phyloP scores from a whole-genome alignment of 1,140 invertebrate species.

The Mizuhopecten yessoensis region DNA sequence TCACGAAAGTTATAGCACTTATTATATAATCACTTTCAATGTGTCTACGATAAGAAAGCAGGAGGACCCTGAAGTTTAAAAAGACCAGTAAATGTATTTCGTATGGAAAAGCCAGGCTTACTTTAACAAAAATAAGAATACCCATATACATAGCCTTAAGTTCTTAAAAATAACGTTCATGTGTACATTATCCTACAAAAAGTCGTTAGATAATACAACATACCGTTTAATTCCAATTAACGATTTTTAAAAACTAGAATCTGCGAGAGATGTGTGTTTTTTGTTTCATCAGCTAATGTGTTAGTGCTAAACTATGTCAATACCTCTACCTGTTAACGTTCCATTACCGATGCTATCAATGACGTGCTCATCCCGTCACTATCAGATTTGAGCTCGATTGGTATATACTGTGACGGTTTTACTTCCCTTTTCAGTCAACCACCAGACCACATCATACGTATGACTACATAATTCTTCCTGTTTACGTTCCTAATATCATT shows the following conservation, averaged over 20 bases:
- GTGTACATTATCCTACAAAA: too few relatives aligned
- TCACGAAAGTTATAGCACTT: too few relatives aligned
- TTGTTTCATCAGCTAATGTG: not conserved
- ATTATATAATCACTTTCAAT: too few relatives aligned
- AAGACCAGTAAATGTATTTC: too few relatives aligned
- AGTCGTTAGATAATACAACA: not conserved
- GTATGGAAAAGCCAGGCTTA: too few relatives aligned
- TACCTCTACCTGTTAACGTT: not conserved
- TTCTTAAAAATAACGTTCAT: too few relatives aligned
- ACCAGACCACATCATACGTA: not conserved
- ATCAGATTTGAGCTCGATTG: not conserved
- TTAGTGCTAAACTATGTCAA: not conserved
- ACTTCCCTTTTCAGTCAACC: not conserved
- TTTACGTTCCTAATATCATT: too few relatives aligned
- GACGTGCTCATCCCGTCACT: not conserved
- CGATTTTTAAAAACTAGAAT: not conserved
- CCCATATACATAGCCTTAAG: too few relatives aligned
- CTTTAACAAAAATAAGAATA: too few relatives aligned
- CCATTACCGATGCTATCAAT: not conserved
- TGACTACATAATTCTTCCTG: not conserved
- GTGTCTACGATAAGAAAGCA: too few relatives aligned
- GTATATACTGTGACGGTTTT: not conserved
- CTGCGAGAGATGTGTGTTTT: not conserved
- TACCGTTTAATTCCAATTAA: not conserved
- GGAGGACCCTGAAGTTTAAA: too few relatives aligned